These are phyloP conservation scores for Patiria pectinifera DNA, from an alignment of 53 echinoderm and acorn worm species.

Conservation along the genomic window DNA sequence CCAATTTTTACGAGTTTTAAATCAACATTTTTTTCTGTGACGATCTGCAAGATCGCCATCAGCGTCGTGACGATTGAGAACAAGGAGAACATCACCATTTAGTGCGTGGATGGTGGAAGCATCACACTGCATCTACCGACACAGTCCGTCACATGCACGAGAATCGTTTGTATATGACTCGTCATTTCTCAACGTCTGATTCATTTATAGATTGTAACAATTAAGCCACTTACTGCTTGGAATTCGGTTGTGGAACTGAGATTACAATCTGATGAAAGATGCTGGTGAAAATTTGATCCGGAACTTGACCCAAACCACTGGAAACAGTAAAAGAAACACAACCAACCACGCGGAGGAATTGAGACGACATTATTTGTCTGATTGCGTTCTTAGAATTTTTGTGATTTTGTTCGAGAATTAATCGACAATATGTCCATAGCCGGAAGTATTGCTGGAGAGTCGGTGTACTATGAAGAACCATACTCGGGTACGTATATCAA, in stretches of 20 bases:
- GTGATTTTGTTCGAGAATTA: background rate
- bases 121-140: background rate
- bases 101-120: too few relatives aligned
- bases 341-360: background rate
- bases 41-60: background rate
- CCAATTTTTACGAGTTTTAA: slow-evolving; percentile 20
- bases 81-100: background rate
- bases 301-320: background rate
- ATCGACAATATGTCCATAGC: slow-evolving; percentile 73
- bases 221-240: background rate
- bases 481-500: slow-evolving; percentile 70
- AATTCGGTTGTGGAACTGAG: background rate
- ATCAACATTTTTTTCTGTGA: slow-evolving; percentile 16
- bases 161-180: background rate
- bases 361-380: background rate
- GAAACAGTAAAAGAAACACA: background rate
- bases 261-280: slow-evolving; percentile 1
- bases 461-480: slow-evolving; percentile 86
- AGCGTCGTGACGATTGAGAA: slow-evolving; percentile 1
- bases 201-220: background rate
- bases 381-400: background rate
- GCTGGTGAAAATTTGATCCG: background rate
- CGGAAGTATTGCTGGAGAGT: slow-evolving; percentile 81
- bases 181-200: background rate
- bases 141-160: background rate